phyloP scores from a whole-genome alignment of 2,797 vertebrate species.

The Saxicola maurus region DNA sequence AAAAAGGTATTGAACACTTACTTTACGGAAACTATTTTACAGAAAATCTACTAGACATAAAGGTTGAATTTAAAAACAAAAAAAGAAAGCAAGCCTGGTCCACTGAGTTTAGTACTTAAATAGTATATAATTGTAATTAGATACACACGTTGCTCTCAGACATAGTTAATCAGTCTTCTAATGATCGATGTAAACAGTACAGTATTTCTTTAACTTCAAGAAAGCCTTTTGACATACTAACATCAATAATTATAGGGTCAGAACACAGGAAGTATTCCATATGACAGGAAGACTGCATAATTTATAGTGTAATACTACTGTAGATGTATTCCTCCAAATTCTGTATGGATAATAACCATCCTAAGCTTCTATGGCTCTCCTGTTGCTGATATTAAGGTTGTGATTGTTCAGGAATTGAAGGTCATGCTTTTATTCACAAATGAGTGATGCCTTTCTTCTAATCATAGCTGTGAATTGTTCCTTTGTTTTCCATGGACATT shows the following conservation, averaged over 20 bases:
- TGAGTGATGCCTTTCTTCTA: neutral
- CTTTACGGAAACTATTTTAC: neutral
- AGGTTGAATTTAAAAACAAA: neutral
- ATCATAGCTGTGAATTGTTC: neutral
- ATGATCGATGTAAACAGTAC: neutral
- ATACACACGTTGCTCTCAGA: neutral
- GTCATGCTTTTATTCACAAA: constrained; percentile 5
- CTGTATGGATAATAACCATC: neutral
- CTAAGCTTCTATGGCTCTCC: neutral
- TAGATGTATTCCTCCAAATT: neutral
- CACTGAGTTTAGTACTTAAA: neutral
- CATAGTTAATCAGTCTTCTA: neutral
- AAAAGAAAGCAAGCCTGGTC: neutral
- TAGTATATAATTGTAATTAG: neutral
- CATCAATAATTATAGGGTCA: neutral
- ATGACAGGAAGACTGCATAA: neutral
- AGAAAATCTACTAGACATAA: neutral
- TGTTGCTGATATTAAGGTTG: neutral
- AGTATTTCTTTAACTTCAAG: neutral
- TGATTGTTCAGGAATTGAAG: neutral
- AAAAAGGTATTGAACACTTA: neutral
- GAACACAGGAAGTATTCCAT: neutral
- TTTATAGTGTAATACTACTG: neutral
- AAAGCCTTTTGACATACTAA: neutral
- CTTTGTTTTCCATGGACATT: neutral